Evolutionary conservation across 2,113 vertebrate genomes (phyloP).

Genomic region (Oncorhynchus clarkii): DNA sequence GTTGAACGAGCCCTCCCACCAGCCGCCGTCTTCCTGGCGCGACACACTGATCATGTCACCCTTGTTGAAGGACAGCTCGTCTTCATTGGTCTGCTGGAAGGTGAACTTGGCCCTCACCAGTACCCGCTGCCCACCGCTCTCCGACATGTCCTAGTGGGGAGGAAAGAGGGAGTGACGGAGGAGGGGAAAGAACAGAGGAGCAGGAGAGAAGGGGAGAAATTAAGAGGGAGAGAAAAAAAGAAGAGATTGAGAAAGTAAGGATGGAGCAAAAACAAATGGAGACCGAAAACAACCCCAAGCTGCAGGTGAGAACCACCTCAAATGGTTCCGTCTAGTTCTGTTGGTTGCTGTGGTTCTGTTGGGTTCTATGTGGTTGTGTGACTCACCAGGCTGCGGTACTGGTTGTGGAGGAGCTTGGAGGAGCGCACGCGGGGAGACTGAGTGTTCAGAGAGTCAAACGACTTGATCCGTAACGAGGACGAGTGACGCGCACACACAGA

Average conservation of each 20-base stretch:
- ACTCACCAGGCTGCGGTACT: slow-evolving; percentile 96
- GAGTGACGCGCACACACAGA: slow-evolving; percentile 79
- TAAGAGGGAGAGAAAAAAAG: not conserved
- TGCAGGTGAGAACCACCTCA: not conserved
- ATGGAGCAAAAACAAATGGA: no score
- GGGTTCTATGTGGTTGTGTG: slow-evolving; percentile 6
- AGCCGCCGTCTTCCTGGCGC: slow-evolving; percentile 94
- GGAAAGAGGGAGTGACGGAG: not conserved
- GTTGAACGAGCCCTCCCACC: slow-evolving; percentile 92
- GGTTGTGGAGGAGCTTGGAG: slow-evolving; percentile 87
- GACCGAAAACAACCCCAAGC: not conserved
- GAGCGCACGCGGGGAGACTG: slow-evolving; percentile 81
- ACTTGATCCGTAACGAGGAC: slow-evolving; percentile 88
- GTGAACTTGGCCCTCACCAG: slow-evolving; percentile 90
- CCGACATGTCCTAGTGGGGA: slow-evolving; percentile 87
- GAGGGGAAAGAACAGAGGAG: not conserved
- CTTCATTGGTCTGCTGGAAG: slow-evolving; percentile 96
- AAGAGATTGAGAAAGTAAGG: not conserved
- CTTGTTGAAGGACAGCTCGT: slow-evolving; percentile 93
- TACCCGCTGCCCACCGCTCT: slow-evolving; percentile 83
- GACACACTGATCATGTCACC: slow-evolving; percentile 93
- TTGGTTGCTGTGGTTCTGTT: not conserved
- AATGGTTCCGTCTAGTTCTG: not conserved
- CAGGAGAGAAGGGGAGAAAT: not conserved
- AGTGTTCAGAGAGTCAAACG: slow-evolving; percentile 90